These are phyloP conservation scores for Aphidoletes aphidimyza DNA, from an alignment of 2,888 invertebrate species.

Conservation along the genomic window DNA sequence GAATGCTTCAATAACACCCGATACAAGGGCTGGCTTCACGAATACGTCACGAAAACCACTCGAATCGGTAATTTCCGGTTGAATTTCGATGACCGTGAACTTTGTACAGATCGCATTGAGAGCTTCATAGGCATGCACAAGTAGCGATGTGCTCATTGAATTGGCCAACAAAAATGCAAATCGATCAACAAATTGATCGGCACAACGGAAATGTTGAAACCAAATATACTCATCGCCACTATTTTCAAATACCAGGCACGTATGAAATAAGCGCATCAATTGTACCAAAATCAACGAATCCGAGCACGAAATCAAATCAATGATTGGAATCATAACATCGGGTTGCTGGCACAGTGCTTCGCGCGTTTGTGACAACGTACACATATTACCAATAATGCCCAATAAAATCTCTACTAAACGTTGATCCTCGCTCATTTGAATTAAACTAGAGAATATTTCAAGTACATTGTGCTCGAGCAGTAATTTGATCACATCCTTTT, in stretches of 20 bases:
- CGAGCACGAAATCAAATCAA: conserved; percentile 71
- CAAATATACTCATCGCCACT: conserved; percentile 66
- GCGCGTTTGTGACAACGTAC: conserved; percentile 74
- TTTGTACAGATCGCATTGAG: conserved; percentile 70
- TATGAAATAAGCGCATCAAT: conserved; percentile 74
- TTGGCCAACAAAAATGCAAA: conserved; percentile 79
- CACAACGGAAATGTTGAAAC: conserved; percentile 68
- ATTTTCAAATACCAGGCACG: conserved; percentile 68
- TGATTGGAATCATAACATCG: conserved; percentile 70
- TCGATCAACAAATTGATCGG: conserved; percentile 69
- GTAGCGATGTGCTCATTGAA: conserved; percentile 74
- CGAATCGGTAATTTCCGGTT: conserved; percentile 60
- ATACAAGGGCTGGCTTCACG: conserved; percentile 61
- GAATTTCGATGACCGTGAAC: conserved; percentile 62
- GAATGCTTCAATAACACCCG: conserved; percentile 64
- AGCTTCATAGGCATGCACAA: conserved; percentile 71
- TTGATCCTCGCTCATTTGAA: conserved; percentile 71
- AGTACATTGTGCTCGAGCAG: conserved; percentile 76
- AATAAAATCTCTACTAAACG: conserved; percentile 82
- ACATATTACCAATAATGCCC: conserved; percentile 87
- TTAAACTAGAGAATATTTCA: conserved; percentile 68
- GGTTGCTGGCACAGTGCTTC: conserved; percentile 70
- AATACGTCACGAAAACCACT: conserved; percentile 62
- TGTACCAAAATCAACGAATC: conserved; percentile 81
- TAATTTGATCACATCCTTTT: conserved; percentile 78